Evolutionary conservation across 2,888 invertebrate genomes (phyloP), one percentile per base, ranked within the genome.

Genomic region (Drosophila limbata): DNA sequence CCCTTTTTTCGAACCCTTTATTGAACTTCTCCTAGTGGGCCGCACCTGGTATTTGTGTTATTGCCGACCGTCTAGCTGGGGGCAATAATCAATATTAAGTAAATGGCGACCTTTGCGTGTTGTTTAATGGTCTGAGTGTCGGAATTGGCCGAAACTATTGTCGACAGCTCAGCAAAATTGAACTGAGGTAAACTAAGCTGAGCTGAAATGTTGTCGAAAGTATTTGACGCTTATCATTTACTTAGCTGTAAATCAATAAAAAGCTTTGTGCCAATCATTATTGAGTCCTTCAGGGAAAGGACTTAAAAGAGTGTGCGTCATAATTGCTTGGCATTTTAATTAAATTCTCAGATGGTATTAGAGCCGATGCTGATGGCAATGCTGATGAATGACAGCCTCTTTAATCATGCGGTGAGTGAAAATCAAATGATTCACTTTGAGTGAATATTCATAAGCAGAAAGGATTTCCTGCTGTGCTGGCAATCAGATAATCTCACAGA

Each of bases 401-500:
- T 74, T 79, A 74, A 79, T 88, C 81, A 84, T 65, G 56, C 37
- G 51, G 19, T 45, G 68, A 71, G 60, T 79, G 84, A 88, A 78
- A 83, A 79, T 77, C 82, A 68, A 50, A 73, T 48, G 59, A 80
- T 78, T 76, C 64, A 74, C 69, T 81, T 67, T 48, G 17, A 50
- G 68, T 51, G 82, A 70, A 85, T 84, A 85, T 84, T 84, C 88
- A 84, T 84, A 85, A 85, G 79, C 88, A 79, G 78, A 78, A 77
- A 73, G 78, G 80, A 88, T 80, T 73, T 77, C 33, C 67, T 40
- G 35, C 48, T 25, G 19, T 35, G 35, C 69, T 77, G 78, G 62
- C 83, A 80, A 82, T 79, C 85, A 85, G 72, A 84, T 74, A 81
- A 63, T 68, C 64, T 61, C 61, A 64, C 45, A 64, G 57, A 63